Percentiles rank a stretch among this genome's conserved stretches.
phyloP scores from a whole-genome alignment of 2,113 vertebrate species.

The Nothocercus nigrocapillus region DNA sequence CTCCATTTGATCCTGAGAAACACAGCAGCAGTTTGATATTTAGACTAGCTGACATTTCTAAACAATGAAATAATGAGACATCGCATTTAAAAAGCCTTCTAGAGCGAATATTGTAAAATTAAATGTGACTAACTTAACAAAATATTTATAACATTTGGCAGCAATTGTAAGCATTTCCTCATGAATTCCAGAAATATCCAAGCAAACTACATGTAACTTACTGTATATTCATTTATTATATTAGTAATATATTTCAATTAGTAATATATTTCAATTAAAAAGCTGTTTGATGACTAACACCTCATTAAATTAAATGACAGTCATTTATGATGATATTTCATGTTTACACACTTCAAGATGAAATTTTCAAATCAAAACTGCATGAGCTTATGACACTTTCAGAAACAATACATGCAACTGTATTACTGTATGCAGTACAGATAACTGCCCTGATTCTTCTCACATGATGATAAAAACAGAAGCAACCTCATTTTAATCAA shows the following conservation, averaged over 20 bases:
- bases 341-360: not conserved
- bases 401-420: not conserved
- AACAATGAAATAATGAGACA: not conserved
- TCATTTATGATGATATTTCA: not conserved
- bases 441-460: not conserved
- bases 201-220: not conserved
- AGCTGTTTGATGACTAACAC: not conserved
- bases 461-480: not conserved
- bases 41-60: not conserved
- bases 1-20: not conserved
- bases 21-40: not conserved
- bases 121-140: not conserved
- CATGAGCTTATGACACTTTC: not conserved
- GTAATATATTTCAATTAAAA: not conserved
- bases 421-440: too few relatives aligned
- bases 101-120: not conserved
- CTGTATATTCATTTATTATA: not conserved
- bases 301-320: not conserved
- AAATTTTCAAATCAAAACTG: not conserved
- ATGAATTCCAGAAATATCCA: not conserved
- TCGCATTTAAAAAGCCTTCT: not conserved
- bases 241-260: not conserved
- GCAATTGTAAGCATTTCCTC: not conserved
- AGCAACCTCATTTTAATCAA: not conserved
- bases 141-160: not conserved